A percentile compares a stretch with the other conserved stretches of the same genome.
Evolutionary conservation across 2,797 vertebrate genomes (phyloP).

Genomic region (Eulemur rubriventer): DNA sequence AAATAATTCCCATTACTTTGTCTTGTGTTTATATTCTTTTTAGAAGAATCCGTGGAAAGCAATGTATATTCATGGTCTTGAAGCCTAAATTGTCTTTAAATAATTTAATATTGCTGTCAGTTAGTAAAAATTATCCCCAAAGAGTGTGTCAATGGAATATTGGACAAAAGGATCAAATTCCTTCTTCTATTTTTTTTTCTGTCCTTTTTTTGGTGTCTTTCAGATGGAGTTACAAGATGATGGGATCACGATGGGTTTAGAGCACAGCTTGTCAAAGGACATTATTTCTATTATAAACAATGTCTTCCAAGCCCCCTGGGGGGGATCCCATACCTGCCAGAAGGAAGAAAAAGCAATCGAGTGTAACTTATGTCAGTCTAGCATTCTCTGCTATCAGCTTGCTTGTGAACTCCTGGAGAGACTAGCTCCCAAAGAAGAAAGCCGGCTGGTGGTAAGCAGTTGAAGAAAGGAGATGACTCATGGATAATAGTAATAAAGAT

Average conservation of each 20-base stretch:
- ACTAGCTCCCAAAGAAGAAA: conserved; percentile 96
- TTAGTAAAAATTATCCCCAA: conserved; percentile 19
- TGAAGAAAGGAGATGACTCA: neutral
- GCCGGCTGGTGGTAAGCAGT: conserved; percentile 94
- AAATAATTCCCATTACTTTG: neutral
- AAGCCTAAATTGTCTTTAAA: conserved; percentile 2
- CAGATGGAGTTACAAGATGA: conserved; percentile 99
- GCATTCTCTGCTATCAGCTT: conserved; percentile 98
- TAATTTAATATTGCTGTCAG: neutral
- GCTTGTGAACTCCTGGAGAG: conserved; percentile 97
- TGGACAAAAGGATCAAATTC: conserved; percentile 64
- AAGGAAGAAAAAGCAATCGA: conserved; percentile 96
- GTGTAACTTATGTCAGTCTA: conserved; percentile 98
- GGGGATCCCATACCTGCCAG: conserved; percentile 97
- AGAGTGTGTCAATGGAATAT: conserved; percentile 35
- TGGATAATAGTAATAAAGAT: neutral
- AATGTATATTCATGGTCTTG: neutral
- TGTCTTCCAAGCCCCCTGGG: conserved; percentile 99
- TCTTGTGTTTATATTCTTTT: conserved; percentile 6
- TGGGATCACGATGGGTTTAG: conserved; percentile 95
- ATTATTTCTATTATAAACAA: conserved; percentile 99
- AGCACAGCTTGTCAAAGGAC: conserved; percentile 96
- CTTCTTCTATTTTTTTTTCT: neutral
- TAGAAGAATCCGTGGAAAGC: neutral
- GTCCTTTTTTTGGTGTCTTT: conserved; percentile 75